A percentile compares a stretch with the other conserved stretches of the same genome.
Conservation (phyloP, 2,797 vertebrate genomes). For the Tapera naevia region DNA sequence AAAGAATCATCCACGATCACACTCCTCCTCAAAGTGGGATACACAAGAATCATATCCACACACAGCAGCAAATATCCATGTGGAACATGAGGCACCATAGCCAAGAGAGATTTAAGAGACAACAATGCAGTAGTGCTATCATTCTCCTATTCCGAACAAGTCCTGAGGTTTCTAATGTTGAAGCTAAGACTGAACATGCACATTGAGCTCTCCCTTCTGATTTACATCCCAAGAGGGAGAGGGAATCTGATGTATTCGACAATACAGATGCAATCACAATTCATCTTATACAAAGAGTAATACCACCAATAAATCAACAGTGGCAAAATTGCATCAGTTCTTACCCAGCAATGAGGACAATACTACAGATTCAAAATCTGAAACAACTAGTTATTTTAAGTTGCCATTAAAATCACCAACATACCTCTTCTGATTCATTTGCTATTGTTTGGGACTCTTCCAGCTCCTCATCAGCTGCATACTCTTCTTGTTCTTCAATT, state of each 20-base stretch:
- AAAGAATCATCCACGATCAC: neutral
- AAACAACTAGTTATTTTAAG: neutral
- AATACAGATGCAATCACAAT: neutral
- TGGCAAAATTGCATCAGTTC: neutral
- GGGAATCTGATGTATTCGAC: neutral
- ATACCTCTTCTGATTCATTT: constrained; percentile 87
- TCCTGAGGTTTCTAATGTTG: neutral
- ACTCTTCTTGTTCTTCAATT: constrained; percentile 72
- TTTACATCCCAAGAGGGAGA: neutral
- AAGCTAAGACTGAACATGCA: neutral
- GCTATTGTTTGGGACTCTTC: constrained; percentile 73
- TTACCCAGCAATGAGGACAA: neutral
- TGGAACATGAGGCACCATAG: neutral
- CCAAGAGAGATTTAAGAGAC: neutral
- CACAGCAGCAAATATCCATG: neutral
- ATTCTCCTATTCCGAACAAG: neutral
- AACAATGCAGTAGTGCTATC: neutral
- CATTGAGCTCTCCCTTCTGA: neutral
- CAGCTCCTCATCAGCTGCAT: constrained; percentile 74
- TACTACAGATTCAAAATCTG: neutral
- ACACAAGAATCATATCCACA: neutral
- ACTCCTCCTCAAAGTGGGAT: neutral
- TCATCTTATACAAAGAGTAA: neutral
- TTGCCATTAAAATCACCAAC: constrained; percentile 6
- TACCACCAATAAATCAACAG: neutral